Base-by-base conservation (phyloP, 35 echinoderm and acorn worm species). In the Patiria miniata region DNA sequence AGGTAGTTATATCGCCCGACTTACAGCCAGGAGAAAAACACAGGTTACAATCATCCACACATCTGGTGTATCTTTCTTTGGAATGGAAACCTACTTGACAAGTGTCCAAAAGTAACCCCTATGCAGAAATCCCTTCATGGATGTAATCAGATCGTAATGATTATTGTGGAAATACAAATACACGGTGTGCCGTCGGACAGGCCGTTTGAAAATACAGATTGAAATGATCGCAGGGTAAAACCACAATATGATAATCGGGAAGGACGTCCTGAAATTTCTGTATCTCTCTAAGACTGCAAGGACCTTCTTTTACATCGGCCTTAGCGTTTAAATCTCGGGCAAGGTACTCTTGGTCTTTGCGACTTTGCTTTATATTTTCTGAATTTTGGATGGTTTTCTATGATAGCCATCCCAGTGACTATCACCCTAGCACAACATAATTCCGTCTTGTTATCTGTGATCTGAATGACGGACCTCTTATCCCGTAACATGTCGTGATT, bases 101-200 rank as follows among this genome's bases (percentile, higher is more conserved):
- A 23, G 9, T 73, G 0, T 90, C 80, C 91, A 93, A 79, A 87
- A 88, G 50, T 93, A 93, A 47, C 34, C 37, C 12, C 55, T 81
- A 60, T 77, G 69, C 6, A 81, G 82, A 83, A 93, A 93, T 6
- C 8, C 85, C 21, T 57, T 78, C 28, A 81, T 80, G 0, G 85
- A 83, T 9, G 79, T 81, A 34, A 93, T 93, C 52, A 93, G 44
- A 82, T 87, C 85, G 77, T 78, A 88, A 36, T 93, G 91, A 77
- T 79, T 83, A 84, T 93, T 29, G 78, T 93, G 79, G 61, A 47
- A 77, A 30, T 83, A 88, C 1, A 93, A 36, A 61, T 93, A 93
- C 18, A 86, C 76, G 2, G 40, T 73, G 19, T 93, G 86, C 29
- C 80, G 10, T 40, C 60, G 78, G 22, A 81, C 54, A 17, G 85